A percentile compares a stretch with the other conserved stretches of the same genome.
Conservation (phyloP, 2,797 vertebrate genomes). For the Myoxocephalus aenaeus region DNA sequence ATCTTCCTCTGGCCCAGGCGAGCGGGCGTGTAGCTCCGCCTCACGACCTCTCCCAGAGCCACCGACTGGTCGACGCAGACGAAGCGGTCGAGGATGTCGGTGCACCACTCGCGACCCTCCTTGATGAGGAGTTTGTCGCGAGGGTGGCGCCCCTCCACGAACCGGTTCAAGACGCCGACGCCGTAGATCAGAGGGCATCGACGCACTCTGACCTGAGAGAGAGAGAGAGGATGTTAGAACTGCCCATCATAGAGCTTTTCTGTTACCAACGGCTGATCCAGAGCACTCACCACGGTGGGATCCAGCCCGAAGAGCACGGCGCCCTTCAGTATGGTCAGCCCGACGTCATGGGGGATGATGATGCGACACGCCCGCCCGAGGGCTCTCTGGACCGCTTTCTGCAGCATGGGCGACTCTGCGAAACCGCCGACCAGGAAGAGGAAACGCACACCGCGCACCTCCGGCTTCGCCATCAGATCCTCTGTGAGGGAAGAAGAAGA, state of each 20-base stretch:
- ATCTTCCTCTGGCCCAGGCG: conserved; percentile 91
- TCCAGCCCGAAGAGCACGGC: conserved; percentile 96
- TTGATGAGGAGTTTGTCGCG: conserved; percentile 93
- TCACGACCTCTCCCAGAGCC: conserved; percentile 93
- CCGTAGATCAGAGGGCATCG: conserved; percentile 94
- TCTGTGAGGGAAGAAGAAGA: conserved; percentile 69
- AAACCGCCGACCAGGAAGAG: conserved; percentile 97
- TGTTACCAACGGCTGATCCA: too few relatives aligned
- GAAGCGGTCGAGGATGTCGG: conserved; percentile 95
- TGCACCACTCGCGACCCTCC: conserved; percentile 95
- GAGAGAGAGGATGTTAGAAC: neutral
- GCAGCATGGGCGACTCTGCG: conserved; percentile 94
- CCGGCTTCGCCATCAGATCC: conserved; percentile 87
- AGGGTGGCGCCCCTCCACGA: conserved; percentile 91
- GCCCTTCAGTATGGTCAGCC: conserved; percentile 96
- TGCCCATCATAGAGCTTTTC: neutral
- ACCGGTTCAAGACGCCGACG: conserved; percentile 94
- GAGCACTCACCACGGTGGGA: conserved; percentile 87
- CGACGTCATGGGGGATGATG: conserved; percentile 95
- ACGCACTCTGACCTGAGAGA: conserved; percentile 85
- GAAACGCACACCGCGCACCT: conserved; percentile 90
- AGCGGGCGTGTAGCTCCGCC: conserved; percentile 94
- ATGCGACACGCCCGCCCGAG: conserved; percentile 89
- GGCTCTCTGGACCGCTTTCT: conserved; percentile 88
- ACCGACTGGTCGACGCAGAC: conserved; percentile 94